Conservation (phyloP, 2,888 invertebrate species). For the Volucella bombylans region DNA sequence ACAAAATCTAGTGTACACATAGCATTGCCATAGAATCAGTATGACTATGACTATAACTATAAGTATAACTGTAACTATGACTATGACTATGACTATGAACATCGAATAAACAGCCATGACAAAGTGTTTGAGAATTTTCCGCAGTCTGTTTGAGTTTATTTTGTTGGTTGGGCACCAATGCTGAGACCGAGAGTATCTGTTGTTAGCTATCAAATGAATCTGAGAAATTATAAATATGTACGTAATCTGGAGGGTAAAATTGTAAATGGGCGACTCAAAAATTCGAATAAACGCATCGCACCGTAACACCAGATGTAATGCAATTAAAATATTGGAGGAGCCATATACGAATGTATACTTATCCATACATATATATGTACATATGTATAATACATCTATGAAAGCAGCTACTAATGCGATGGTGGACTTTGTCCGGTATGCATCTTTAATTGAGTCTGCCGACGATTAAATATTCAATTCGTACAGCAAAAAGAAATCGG, state of each 20-base stretch:
- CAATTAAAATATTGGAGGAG: constrained; percentile 43
- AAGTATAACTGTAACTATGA: too few relatives aligned
- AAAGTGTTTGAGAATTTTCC: constrained; percentile 58
- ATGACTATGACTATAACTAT: too few relatives aligned
- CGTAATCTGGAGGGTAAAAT: constrained; percentile 52
- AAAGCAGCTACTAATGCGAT: neutral
- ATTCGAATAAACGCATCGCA: constrained; percentile 51
- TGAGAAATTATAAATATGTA: constrained; percentile 44
- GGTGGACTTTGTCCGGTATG: constrained; percentile 35
- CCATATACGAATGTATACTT: constrained; percentile 1
- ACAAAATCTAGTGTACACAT: constrained; percentile 22
- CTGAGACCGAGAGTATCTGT: neutral
- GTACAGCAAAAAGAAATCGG: constrained; percentile 20
- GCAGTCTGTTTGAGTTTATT: constrained; percentile 38
- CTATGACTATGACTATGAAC: neutral
- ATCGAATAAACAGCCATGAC: constrained; percentile 37
- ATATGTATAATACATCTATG: too few relatives aligned
- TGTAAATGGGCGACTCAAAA: constrained; percentile 42
- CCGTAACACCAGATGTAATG: constrained; percentile 44
- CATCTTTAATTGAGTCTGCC: constrained; percentile 36
- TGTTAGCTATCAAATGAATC: constrained; percentile 31
- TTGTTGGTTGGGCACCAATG: constrained; percentile 16
- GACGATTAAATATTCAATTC: constrained; percentile 55
- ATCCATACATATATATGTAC: too few relatives aligned
- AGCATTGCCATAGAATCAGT: neutral